Percentiles rank a stretch among this genome's conserved stretches.
These are phyloP conservation scores for Leiothrix lutea DNA, from an alignment of 2,113 vertebrate genomes.

Conservation along the genomic window DNA sequence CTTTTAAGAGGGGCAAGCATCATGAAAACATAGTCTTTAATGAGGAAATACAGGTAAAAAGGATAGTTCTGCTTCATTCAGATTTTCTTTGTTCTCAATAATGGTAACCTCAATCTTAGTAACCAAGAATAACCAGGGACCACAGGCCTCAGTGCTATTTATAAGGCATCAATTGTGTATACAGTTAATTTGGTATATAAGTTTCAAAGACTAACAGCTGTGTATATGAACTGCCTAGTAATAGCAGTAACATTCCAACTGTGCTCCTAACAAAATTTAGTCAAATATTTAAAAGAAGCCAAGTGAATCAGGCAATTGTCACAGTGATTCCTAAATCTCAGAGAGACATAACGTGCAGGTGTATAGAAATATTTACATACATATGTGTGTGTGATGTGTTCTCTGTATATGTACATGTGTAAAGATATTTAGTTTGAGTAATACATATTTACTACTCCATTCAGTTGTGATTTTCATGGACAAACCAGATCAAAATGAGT, in stretches of 20 bases:
- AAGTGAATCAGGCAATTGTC: not conserved
- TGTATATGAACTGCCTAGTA: not conserved
- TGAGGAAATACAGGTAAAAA: not conserved
- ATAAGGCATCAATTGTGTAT: not conserved
- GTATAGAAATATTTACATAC: not conserved
- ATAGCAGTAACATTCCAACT: not conserved
- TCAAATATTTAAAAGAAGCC: not conserved
- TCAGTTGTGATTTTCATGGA: not conserved
- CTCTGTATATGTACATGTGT: not conserved
- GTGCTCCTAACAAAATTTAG: not conserved
- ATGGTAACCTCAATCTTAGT: not conserved
- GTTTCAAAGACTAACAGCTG: not conserved
- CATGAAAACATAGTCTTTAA: not conserved
- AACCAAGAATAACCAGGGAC: not conserved
- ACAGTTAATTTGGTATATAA: not conserved
- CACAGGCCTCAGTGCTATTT: not conserved
- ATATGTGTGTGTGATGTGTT: not conserved
- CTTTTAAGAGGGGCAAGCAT: not conserved
- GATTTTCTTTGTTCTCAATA: not conserved
- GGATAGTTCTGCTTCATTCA: not conserved
- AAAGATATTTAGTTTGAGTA: not conserved
- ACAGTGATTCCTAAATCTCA: not conserved
- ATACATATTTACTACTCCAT: not conserved
- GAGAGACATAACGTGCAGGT: rapidly evolving
- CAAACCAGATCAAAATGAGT: not conserved